phyloP scores from a whole-genome alignment of 2,797 vertebrate genomes.

The Micropoecilia bifurca region DNA sequence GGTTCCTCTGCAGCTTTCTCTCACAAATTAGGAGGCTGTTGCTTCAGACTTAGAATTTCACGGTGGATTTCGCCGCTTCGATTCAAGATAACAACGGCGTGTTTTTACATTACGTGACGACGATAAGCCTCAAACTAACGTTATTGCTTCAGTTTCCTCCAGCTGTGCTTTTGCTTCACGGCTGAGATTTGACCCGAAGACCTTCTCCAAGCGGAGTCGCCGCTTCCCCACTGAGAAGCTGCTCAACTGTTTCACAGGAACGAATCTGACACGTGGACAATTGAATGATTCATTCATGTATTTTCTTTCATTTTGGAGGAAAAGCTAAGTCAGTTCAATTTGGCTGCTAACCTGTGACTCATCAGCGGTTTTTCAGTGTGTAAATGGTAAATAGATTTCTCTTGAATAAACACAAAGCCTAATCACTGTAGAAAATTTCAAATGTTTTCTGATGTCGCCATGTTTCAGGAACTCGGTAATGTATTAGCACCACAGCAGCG shows the following conservation, averaged over 20 bases:
- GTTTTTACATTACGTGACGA: slow-evolving; percentile 8
- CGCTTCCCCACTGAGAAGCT: neutral
- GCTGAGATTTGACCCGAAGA: neutral
- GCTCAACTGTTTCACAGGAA: neutral
- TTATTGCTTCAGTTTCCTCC: neutral
- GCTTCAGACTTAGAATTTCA: slow-evolving; percentile 6
- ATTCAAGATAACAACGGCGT: slow-evolving; percentile 14
- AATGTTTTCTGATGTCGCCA: neutral
- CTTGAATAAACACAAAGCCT: neutral
- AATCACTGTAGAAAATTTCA: no score
- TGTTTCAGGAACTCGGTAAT: neutral
- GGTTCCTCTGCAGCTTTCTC: slow-evolving; percentile 2
- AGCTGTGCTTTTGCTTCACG: neutral
- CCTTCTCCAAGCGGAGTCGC: neutral
- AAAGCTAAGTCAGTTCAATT: neutral
- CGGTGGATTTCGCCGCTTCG: neutral
- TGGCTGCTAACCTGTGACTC: neutral
- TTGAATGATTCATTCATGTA: neutral
- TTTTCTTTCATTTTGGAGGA: neutral
- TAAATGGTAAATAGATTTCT: neutral
- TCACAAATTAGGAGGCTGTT: slow-evolving; percentile 9
- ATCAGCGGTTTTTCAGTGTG: neutral
- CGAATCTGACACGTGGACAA: neutral
- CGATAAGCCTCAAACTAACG: neutral
- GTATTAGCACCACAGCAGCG: no score